Evolutionary conservation across 2,888 invertebrate genomes (phyloP).

Genomic region (Pristionchus exspectatus): DNA sequence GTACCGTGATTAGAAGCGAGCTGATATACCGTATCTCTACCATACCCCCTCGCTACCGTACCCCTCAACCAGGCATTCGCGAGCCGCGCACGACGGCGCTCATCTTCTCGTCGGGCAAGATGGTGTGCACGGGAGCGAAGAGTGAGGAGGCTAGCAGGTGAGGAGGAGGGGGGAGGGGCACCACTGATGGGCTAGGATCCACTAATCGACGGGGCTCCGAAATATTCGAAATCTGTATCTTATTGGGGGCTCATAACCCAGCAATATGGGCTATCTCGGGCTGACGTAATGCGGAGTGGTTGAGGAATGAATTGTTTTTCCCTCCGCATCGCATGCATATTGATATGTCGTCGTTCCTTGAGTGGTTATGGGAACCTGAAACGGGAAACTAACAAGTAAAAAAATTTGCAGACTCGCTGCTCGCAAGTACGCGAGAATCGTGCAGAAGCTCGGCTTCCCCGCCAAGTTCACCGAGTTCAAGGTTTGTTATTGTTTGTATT

Average conservation of each 20-base stretch:
- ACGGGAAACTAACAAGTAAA: neutral
- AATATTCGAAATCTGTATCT: no score
- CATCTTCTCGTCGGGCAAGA: conserved; percentile 90
- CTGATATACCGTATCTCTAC: neutral
- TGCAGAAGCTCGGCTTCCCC: conserved; percentile 88
- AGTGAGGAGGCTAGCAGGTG: conserved; percentile 87
- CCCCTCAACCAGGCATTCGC: conserved; percentile 80
- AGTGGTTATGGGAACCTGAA: neutral
- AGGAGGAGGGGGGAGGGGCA: conserved; percentile 3
- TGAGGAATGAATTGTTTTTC: no score
- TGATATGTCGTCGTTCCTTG: neutral
- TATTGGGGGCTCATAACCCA: no score
- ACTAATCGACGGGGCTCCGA: no score
- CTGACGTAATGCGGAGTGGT: no score
- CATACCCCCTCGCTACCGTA: neutral
- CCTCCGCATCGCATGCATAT: no score
- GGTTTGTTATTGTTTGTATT: conserved; percentile 62
- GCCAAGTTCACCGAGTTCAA: conserved; percentile 80
- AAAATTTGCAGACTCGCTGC: conserved; percentile 85
- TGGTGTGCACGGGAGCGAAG: conserved; percentile 91
- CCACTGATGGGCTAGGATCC: no score
- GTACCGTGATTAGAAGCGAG: no score
- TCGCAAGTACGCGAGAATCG: conserved; percentile 88
- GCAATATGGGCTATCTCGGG: no score
- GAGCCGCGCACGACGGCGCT: conserved; percentile 89